Evolutionary conservation across 2,888 invertebrate species (phyloP).

Genomic region (Amitus sp.): DNA sequence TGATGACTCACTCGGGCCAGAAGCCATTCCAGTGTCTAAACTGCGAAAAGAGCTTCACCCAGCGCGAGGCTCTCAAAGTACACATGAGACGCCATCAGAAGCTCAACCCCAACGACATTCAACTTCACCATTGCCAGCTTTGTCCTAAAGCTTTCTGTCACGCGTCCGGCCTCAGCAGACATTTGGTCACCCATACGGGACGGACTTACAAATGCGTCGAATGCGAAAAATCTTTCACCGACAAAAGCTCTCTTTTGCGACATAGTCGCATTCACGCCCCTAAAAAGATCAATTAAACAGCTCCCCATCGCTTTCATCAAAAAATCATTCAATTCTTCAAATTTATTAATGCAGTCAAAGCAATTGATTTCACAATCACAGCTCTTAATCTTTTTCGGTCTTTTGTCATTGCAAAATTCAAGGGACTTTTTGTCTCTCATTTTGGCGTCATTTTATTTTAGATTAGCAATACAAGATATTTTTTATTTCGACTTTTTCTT

Average conservation of each 20-base stretch:
- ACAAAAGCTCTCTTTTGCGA: constrained; percentile 77
- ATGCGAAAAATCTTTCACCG: constrained; percentile 76
- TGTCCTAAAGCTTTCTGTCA: constrained; percentile 73
- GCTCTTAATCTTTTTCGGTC: too few relatives aligned
- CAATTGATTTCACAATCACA: too few relatives aligned
- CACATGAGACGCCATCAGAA: constrained; percentile 73
- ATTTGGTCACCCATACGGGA: constrained; percentile 74
- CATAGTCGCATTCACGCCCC: constrained; percentile 68
- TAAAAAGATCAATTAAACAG: constrained; percentile 45
- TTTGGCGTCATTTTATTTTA: too few relatives aligned
- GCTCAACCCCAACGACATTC: constrained; percentile 69
- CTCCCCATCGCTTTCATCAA: neutral
- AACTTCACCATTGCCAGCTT: constrained; percentile 74
- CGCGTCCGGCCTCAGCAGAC: constrained; percentile 75
- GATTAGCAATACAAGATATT: too few relatives aligned
- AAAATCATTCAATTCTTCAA: too few relatives aligned
- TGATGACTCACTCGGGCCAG: constrained; percentile 67
- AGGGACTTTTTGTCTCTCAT: too few relatives aligned
- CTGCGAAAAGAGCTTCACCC: constrained; percentile 78
- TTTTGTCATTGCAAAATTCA: too few relatives aligned
- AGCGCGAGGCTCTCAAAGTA: constrained; percentile 74
- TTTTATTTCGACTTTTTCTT: too few relatives aligned
- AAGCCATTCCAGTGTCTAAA: constrained; percentile 75
- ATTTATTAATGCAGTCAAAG: too few relatives aligned
- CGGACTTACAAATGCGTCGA: constrained; percentile 73